These are phyloP conservation scores for Pseudomugil gertrudae DNA, from an alignment of 2,797 vertebrate genomes.

Conservation along the genomic window DNA sequence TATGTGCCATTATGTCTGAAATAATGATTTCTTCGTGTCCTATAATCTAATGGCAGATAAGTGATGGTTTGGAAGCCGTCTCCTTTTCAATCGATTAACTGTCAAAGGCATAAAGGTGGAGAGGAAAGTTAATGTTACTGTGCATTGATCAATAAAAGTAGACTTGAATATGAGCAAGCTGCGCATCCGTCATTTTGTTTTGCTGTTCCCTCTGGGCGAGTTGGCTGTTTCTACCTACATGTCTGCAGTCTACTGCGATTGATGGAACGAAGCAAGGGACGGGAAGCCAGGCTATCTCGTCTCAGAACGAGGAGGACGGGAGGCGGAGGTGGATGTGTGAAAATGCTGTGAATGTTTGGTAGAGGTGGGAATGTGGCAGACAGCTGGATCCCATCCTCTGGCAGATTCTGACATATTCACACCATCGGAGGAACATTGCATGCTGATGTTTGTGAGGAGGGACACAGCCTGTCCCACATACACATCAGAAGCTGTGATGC, in stretches of 20 bases:
- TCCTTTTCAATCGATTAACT: constrained; percentile 68
- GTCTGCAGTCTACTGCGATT: not conserved
- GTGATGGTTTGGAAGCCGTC: constrained; percentile 58
- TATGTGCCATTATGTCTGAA: constrained; percentile 64
- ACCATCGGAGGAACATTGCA: constrained; percentile 69
- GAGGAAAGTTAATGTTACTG: constrained; percentile 69
- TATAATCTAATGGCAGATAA: constrained; percentile 72
- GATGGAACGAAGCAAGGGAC: constrained; percentile 40
- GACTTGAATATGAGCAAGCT: constrained; percentile 56
- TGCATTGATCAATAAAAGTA: constrained; percentile 72
- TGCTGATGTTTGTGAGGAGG: constrained; percentile 42
- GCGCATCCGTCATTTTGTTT: constrained; percentile 53
- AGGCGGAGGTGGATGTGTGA: constrained; percentile 48
- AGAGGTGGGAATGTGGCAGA: constrained; percentile 53
- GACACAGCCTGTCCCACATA: constrained; percentile 45
- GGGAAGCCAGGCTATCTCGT: constrained; percentile 15
- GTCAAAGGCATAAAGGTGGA: constrained; percentile 57
- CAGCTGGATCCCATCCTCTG: constrained; percentile 69
- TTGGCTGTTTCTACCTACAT: constrained; percentile 5
- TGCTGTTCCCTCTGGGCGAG: constrained; percentile 30
- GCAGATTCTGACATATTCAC: constrained; percentile 57
- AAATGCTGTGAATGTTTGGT: constrained; percentile 45
- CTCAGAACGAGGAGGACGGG: constrained; percentile 1
- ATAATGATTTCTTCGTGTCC: constrained; percentile 69
- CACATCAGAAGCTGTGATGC: constrained; percentile 27